These are phyloP conservation scores for Ispidina picta DNA, from an alignment of 2,797 vertebrate species.

Conservation along the genomic window DNA sequence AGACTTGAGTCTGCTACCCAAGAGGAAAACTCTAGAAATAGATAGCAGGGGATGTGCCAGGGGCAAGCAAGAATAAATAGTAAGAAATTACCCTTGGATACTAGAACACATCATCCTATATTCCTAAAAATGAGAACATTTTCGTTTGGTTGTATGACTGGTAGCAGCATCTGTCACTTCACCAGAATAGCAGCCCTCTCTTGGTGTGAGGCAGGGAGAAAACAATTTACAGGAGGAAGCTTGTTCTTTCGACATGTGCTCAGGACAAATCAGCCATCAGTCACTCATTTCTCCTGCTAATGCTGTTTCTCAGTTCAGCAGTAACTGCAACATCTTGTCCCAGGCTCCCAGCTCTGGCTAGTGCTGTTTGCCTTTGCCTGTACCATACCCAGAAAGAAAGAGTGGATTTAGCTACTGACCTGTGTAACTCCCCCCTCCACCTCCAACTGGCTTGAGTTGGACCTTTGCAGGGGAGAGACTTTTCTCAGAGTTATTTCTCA, in stretches of 20 bases:
- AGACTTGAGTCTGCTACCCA: not conserved
- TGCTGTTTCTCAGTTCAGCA: not conserved
- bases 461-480: not conserved
- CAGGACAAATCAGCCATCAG: constrained; percentile 9
- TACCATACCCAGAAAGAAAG: not conserved
- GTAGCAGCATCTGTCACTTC: not conserved
- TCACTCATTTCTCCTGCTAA: not conserved
- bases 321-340: not conserved
- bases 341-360: not conserved
- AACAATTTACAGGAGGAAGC: not conserved
- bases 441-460: not conserved
- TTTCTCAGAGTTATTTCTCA: constrained; percentile 37
- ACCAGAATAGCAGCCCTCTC: not conserved
- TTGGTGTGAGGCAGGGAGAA: not conserved
- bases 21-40: not conserved
- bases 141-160: not conserved
- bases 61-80: not conserved
- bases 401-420: constrained; percentile 16
- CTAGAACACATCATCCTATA: not conserved
- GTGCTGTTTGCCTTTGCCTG: not conserved
- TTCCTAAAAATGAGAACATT: not conserved
- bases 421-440: not conserved
- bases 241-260: not conserved
- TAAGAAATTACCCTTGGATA: not conserved
- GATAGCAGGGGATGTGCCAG: not conserved